Evolutionary conservation across 2,113 vertebrate species (phyloP), one percentile per base, ranked within the genome.

Genomic region (Cephalopterus ornatus): DNA sequence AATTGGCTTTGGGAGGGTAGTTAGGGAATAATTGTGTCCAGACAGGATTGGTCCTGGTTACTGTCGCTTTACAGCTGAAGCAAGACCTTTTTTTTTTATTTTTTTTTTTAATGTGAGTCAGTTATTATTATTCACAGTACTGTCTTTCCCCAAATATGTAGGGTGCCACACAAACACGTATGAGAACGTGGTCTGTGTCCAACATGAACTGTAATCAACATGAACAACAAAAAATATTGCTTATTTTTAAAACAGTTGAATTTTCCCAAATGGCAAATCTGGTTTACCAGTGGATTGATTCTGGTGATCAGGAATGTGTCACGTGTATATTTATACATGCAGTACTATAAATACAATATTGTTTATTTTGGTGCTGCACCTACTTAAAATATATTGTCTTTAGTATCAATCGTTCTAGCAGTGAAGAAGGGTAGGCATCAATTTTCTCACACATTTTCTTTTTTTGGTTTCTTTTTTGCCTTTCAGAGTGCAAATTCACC

Each of bases 401-500:
- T 61, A 50, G 1, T 80, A 26, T 42, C 56, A 49, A 15, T 47
- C 19, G 32, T 68, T 88, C 42, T 63, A 79, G 42, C 24, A 41
- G 10, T 42, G 67, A 83, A 46, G 79, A 68, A 92, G 30, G 30
- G 14, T 65, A 50, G 61, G 59, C 83, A 46, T 30, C 28, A 23
- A 6, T 93, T 85, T 89, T 79, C 93, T 94, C 63, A 89, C 58
- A 49, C 12, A 5, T 59, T 72, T 67, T 95, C 8, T 75, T 93
- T 8, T 75, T 93, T 46, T 95, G 14, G 35, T 95, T 97, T 97
- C n/a, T 83, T 59, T 74, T 82, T 97, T 92, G 33, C 65, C 56
- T 96, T 98, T 93, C 98, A 99, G 99, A 99, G 99, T 99, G 99
- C 99, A 99, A 98, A 98, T 99, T 99, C 98, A 99, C 98, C 98